These are phyloP conservation scores for Cherax quadricarinatus DNA, from an alignment of 1,140 invertebrate genomes.

Conservation along the genomic window DNA sequence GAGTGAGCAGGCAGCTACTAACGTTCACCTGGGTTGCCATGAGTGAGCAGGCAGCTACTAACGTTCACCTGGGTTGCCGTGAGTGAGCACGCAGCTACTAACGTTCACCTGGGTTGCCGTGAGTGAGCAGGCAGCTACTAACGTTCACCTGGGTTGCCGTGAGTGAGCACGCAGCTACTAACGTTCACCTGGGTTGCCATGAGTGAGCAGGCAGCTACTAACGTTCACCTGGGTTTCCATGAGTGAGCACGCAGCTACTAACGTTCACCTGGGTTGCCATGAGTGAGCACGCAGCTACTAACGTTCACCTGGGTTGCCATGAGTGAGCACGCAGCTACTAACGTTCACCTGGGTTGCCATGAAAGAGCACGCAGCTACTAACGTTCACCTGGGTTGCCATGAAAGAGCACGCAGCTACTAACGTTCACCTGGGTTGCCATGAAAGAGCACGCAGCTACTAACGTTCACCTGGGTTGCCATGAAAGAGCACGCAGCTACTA, in stretches of 20 bases:
- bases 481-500: not conserved
- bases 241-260: not conserved
- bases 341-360: too few relatives aligned
- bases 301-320: too few relatives aligned
- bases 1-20: not conserved
- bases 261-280: too few relatives aligned
- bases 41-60: not conserved
- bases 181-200: too few relatives aligned
- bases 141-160: too few relatives aligned
- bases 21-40: too few relatives aligned
- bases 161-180: not conserved
- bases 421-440: too few relatives aligned
- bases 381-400: too few relatives aligned
- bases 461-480: too few relatives aligned
- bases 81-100: not conserved
- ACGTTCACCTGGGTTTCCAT: too few relatives aligned
- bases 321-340: not conserved
- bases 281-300: not conserved
- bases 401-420: not conserved
- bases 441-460: not conserved
- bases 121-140: not conserved
- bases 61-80: too few relatives aligned
- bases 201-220: not conserved
- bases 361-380: not conserved
- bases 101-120: too few relatives aligned